A percentile compares a stretch with the other conserved stretches of the same genome.
phyloP scores from a whole-genome alignment of 2,797 vertebrate genomes.

The Eulemur rubriventer region DNA sequence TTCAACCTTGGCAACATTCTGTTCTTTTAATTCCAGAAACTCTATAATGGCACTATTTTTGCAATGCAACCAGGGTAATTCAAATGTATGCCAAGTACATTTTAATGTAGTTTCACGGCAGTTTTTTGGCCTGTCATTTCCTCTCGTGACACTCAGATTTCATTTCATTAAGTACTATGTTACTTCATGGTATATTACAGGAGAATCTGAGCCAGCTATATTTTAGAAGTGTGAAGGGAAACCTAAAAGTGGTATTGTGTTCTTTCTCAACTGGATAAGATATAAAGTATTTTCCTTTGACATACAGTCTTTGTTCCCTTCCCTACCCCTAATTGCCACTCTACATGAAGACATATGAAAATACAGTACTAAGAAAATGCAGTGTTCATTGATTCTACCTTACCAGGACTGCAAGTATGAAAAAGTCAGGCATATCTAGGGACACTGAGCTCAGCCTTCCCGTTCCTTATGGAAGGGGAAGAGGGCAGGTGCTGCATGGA shows the following conservation, averaged over 20 bases:
- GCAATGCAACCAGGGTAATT: constrained; percentile 40
- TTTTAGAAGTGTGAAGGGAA: constrained; percentile 10
- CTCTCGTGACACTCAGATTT: constrained; percentile 52
- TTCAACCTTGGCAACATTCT: constrained; percentile 63
- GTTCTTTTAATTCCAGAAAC: constrained; percentile 68
- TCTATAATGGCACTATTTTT: constrained; percentile 57
- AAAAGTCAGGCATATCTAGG: background rate
- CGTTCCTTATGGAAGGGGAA: background rate
- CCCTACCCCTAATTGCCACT: background rate
- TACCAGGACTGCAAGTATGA: background rate
- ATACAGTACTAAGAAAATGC: background rate
- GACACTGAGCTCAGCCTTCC: background rate
- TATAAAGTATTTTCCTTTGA: background rate
- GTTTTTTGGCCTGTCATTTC: constrained; percentile 67
- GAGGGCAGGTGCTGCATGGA: background rate
- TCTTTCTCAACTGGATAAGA: background rate
- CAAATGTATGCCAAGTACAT: constrained; percentile 49
- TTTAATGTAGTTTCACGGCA: constrained; percentile 69
- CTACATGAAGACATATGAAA: background rate
- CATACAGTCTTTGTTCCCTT: background rate
- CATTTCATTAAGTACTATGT: constrained; percentile 61
- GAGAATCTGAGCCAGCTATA: background rate
- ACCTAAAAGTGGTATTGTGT: background rate
- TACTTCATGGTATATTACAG: background rate
- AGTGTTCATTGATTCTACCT: background rate